A percentile compares a stretch with the other conserved stretches of the same genome.
Conservation (phyloP, 2,888 invertebrate species). For the Athripsodes cinereus region DNA sequence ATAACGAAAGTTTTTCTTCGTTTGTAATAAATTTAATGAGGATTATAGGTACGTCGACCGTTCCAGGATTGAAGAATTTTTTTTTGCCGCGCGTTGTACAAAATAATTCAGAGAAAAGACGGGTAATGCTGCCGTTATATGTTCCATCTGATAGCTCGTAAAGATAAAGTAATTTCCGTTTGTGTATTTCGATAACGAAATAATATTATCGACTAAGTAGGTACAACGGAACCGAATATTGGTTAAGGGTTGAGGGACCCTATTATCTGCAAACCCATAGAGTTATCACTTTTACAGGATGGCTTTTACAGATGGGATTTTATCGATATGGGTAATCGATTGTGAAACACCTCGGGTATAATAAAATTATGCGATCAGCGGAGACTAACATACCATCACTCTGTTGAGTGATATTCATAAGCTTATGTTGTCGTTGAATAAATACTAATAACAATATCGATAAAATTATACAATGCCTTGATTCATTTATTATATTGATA, state of each 20-base stretch:
- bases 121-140: too few relatives aligned
- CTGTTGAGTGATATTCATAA: too few relatives aligned
- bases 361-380: not conserved
- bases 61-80: too few relatives aligned
- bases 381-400: not conserved
- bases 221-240: not conserved
- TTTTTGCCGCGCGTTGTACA: too few relatives aligned
- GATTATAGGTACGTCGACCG: too few relatives aligned
- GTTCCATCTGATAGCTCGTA: not conserved
- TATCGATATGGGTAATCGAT: not conserved
- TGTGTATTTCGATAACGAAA: not conserved
- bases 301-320: not conserved
- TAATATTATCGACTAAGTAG: not conserved
- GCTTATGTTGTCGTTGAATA: too few relatives aligned
- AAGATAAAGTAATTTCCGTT: slow-evolving; percentile 1
- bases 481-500: too few relatives aligned
- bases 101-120: too few relatives aligned
- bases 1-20: too few relatives aligned
- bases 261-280: not conserved
- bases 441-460: too few relatives aligned
- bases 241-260: not conserved
- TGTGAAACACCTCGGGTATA: not conserved
- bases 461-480: too few relatives aligned
- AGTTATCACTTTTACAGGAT: not conserved
- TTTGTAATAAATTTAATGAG: too few relatives aligned